Conservation (phyloP, 2,888 invertebrate species). For the Drosophila anomelani region DNA sequence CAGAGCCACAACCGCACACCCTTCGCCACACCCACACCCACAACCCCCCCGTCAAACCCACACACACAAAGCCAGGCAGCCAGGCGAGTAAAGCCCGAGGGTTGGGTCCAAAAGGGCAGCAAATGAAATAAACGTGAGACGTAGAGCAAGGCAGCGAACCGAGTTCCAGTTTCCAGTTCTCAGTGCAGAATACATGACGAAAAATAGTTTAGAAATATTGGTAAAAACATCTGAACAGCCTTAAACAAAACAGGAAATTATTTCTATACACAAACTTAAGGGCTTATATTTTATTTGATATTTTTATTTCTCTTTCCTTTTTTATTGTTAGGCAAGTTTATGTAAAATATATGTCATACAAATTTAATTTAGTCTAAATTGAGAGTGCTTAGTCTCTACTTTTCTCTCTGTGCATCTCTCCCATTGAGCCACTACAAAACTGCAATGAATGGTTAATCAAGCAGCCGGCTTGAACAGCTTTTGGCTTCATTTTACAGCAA, state of each 20-base stretch:
- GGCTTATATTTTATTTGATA: not conserved
- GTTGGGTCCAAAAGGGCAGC: constrained; percentile 39
- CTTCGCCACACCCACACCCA: constrained; percentile 5
- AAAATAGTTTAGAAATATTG: not conserved
- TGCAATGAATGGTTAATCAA: constrained; percentile 79
- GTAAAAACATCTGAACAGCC: not conserved
- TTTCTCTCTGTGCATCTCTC: constrained; percentile 15
- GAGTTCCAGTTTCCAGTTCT: constrained; percentile 52
- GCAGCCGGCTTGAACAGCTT: constrained; percentile 73
- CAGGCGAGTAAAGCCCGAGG: constrained; percentile 56
- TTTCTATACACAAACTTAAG: not conserved
- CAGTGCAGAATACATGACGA: constrained; percentile 19
- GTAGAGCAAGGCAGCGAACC: constrained; percentile 56
- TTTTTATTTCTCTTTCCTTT: not conserved
- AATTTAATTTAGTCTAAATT: not conserved
- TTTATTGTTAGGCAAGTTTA: not conserved
- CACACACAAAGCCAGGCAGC: constrained; percentile 65
- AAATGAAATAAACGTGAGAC: constrained; percentile 61
- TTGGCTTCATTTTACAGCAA: constrained; percentile 69
- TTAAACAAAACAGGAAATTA: not conserved
- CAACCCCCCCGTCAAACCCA: not conserved
- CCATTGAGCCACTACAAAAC: constrained; percentile 74
- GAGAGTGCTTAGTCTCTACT: rapidly evolving
- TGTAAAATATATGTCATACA: not conserved
- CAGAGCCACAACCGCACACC: constrained; percentile 37